These are phyloP conservation scores for Columbina picui DNA, from an alignment of 2,113 vertebrate genomes.

Conservation along the genomic window DNA sequence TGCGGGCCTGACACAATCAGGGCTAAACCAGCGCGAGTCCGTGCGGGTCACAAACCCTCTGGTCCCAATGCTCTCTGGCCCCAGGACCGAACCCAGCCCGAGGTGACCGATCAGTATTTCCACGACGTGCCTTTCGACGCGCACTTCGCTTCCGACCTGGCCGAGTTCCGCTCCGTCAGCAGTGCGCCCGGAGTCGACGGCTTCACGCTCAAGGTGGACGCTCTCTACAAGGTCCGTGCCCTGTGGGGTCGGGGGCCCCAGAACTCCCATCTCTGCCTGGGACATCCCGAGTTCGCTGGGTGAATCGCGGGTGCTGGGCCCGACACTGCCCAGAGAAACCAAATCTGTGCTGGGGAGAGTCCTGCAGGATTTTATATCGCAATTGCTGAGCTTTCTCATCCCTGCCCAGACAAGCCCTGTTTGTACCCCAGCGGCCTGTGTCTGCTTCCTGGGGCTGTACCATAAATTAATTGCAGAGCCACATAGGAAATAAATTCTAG, in stretches of 20 bases:
- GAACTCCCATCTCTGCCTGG: background rate
- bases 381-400: background rate
- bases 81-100: conserved; percentile 93
- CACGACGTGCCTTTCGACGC: conserved; percentile 96
- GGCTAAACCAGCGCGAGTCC: too few relatives aligned
- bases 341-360: fast-evolving
- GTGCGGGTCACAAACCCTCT: too few relatives aligned
- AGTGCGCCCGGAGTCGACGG: conserved; percentile 94
- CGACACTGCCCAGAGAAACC: background rate
- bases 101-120: conserved; percentile 90
- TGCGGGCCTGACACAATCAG: too few relatives aligned
- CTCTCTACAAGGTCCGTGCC: conserved; percentile 90
- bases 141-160: conserved; percentile 86
- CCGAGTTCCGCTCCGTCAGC: conserved; percentile 84
- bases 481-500: background rate
- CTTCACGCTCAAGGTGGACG: conserved; percentile 95
- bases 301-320: background rate
- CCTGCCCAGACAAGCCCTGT: background rate
- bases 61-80: background rate
- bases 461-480: background rate
- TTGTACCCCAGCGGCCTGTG: background rate
- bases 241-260: background rate
- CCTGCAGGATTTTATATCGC: background rate
- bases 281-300: background rate
- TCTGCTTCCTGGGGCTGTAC: background rate